Conservation (phyloP, 2,888 invertebrate species). For the Temnothorax ravouxi region DNA sequence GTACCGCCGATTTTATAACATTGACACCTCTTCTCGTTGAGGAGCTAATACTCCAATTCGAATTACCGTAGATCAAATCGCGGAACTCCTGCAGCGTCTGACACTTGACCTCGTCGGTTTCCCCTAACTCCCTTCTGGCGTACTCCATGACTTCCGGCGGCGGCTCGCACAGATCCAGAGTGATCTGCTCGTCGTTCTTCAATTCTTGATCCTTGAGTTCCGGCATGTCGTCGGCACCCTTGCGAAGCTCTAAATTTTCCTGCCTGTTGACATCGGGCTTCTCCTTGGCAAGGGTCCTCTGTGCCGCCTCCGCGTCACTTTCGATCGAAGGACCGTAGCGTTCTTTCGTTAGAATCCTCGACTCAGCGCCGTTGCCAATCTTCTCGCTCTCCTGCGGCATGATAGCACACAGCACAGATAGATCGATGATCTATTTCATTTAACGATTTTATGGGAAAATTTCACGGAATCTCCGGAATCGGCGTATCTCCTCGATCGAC, state of each 20-base stretch:
- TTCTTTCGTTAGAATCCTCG: background rate
- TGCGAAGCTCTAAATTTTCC: constrained; percentile 48
- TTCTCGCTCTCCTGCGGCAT: constrained; percentile 67
- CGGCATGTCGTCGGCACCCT: constrained; percentile 58
- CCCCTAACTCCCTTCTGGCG: constrained; percentile 90
- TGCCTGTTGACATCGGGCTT: constrained; percentile 29
- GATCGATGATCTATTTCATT: constrained; percentile 14
- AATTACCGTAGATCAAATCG: constrained; percentile 91
- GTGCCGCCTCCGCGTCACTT: background rate
- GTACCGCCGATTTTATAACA: background rate
- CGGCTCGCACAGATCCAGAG: constrained; percentile 90
- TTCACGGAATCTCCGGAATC: constrained; percentile 14
- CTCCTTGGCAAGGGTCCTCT: background rate
- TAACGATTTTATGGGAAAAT: background rate
- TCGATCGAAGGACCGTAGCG: background rate
- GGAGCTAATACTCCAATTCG: background rate
- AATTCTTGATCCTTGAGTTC: constrained; percentile 70
- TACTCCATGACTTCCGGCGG: constrained; percentile 90
- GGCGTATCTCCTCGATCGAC: constrained; percentile 50
- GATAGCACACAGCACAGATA: background rate
- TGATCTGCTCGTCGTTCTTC: constrained; percentile 88
- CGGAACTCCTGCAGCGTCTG: constrained; percentile 91
- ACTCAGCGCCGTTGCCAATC: constrained; percentile 42
- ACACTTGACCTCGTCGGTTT: constrained; percentile 90
- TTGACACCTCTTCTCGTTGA: background rate